Evolutionary conservation across 2,113 vertebrate genomes (phyloP), one percentile per base, ranked within the genome.

Genomic region (Copsychus sechellarum): DNA sequence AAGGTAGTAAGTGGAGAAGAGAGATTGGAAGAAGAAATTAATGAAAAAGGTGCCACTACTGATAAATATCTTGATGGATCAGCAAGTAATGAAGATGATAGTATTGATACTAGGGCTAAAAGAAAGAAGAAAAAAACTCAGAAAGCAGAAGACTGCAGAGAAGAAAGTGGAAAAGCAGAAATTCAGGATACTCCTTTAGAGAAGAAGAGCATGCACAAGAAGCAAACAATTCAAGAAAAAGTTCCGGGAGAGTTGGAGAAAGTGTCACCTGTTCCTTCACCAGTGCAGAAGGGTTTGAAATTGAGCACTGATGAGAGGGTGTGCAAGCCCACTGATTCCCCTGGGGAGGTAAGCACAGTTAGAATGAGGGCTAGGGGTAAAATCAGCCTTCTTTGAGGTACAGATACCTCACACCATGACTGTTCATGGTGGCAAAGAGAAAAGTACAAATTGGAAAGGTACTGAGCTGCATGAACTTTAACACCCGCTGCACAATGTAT

Each of bases 61-160:
- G 97, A 98, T 31, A 95, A 48, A 40, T 84, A 76, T n/a, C 79
- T 79, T 40, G 97, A 97, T 58, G 94, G 79, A 29, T 73, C 83
- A 28, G 18, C 80, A 20, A 97, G 97, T 92, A 94, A 97, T 42
- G 98, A 98, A 23, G 98, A 98, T 45, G 97, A 97, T 13, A 40
- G 60, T n/a, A 33, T 34, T 47, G 97, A 98, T 51, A 25, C 34
- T 53, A 98, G 89, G 47, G 62, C 71, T 90, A 99, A 98, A 96
- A 96, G 93, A 83, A 99, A 97, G 80, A 98, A 98, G 62, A 99
- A 98, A 76, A 98, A 98, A 62, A 96, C 33, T 17, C 98, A 98
- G 87, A 98, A 97, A 71, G 50, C 91, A 95, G 97, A 98, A 74
- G 96, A 97, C 45, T 56, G 5, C n/a, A 97, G 80, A 93, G 97